Percentiles rank a stretch among this genome's conserved stretches.
phyloP scores from a whole-genome alignment of 2,797 vertebrate genomes.

The Sebastes matsubarae region DNA sequence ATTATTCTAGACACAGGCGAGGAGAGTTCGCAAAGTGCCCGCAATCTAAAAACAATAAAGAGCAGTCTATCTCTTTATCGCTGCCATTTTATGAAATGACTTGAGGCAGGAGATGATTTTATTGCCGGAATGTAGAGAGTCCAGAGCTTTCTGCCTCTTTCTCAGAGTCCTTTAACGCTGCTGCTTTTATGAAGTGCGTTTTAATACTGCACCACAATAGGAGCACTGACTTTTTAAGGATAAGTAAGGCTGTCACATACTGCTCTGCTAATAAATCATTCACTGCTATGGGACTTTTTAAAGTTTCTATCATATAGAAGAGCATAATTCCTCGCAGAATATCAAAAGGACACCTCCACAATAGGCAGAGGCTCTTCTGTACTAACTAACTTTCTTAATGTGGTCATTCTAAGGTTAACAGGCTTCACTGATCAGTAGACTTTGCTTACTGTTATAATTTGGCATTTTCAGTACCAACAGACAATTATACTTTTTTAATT shows the following conservation, averaged over 20 bases:
- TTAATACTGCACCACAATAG: constrained; percentile 73
- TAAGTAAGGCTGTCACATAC: constrained; percentile 60
- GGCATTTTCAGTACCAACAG: neutral
- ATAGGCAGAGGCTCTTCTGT: neutral
- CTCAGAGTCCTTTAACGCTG: constrained; percentile 75
- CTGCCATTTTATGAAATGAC: constrained; percentile 86
- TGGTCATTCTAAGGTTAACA: neutral
- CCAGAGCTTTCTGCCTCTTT: constrained; percentile 76
- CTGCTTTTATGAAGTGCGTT: constrained; percentile 83
- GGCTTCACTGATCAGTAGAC: neutral
- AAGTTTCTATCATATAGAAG: constrained; percentile 4
- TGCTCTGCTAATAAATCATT: constrained; percentile 63
- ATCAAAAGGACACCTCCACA: constrained; percentile 10
- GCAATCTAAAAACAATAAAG: constrained; percentile 88
- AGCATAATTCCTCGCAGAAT: neutral
- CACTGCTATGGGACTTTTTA: constrained; percentile 32
- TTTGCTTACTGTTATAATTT: constrained; percentile 12
- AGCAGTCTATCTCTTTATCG: constrained; percentile 85
- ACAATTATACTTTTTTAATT: constrained; percentile 4
- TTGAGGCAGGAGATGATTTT: constrained; percentile 86
- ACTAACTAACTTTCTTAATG: neutral
- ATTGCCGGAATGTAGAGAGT: constrained; percentile 79
- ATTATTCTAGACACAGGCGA: constrained; percentile 82
- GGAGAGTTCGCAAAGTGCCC: constrained; percentile 81
- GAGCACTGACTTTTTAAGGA: constrained; percentile 64